Evolutionary conservation across 2,113 vertebrate species (phyloP).

Genomic region (Gorsachius goisagi): DNA sequence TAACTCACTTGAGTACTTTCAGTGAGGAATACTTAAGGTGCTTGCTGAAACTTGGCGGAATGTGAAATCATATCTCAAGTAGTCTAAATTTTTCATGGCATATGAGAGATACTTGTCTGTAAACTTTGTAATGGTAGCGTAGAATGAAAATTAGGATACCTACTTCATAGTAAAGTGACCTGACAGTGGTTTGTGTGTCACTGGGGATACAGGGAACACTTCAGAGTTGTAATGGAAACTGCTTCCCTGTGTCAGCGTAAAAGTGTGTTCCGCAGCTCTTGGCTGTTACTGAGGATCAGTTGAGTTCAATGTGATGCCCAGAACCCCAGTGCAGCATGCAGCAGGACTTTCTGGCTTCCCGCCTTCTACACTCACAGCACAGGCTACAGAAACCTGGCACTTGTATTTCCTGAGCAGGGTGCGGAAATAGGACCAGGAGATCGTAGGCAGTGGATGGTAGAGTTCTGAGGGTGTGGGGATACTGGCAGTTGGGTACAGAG

Average conservation of each 20-base stretch:
- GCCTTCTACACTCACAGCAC: background rate
- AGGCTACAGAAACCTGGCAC: background rate
- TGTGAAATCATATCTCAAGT: background rate
- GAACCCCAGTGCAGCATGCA: accelerated
- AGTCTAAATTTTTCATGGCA: background rate
- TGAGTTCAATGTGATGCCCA: background rate
- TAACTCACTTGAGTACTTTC: background rate
- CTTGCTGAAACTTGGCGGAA: background rate
- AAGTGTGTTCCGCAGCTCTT: background rate
- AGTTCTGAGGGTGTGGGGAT: background rate
- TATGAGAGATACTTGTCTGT: background rate
- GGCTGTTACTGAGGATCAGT: background rate
- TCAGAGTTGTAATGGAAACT: background rate
- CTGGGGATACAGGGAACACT: background rate
- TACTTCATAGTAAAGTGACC: background rate
- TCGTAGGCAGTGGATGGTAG: background rate
- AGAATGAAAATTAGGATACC: background rate
- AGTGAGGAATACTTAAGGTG: background rate
- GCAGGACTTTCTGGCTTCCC: background rate
- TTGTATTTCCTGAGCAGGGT: background rate
- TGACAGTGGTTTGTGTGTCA: background rate
- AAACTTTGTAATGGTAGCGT: background rate
- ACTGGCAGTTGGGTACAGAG: background rate
- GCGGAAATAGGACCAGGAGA: background rate
- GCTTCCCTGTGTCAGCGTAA: background rate